Evolutionary conservation across 2,888 invertebrate genomes (phyloP).

Genomic region (Philopedon plagiatum): DNA sequence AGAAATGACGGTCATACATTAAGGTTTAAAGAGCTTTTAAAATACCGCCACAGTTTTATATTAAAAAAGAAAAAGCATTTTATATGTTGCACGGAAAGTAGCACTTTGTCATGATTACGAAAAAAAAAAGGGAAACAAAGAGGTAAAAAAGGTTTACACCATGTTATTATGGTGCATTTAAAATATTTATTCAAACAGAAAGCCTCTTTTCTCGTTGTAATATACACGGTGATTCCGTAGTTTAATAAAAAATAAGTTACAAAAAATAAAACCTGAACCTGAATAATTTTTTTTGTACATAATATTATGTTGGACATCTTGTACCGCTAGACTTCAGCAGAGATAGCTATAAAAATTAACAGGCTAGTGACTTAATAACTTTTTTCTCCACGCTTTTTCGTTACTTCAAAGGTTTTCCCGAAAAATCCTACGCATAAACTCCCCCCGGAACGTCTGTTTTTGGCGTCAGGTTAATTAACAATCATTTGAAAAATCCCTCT

Average conservation of each 20-base stretch:
- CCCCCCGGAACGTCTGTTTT: not conserved
- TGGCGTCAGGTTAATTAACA: not conserved
- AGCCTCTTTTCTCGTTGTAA: no score
- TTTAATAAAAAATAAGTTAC: no score
- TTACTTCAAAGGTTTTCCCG: no score
- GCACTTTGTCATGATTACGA: conserved; percentile 38
- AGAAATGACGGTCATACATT: conserved; percentile 48
- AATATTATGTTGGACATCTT: no score
- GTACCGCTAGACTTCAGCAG: no score
- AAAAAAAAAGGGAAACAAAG: conserved; percentile 9
- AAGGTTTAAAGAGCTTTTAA: conserved; percentile 49
- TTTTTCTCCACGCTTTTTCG: no score
- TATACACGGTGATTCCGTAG: no score
- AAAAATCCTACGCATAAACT: not conserved
- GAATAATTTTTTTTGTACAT: no score
- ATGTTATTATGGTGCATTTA: not conserved
- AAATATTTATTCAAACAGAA: not conserved
- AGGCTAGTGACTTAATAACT: no score
- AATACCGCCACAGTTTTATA: conserved; percentile 46
- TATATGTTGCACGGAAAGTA: conserved; percentile 33
- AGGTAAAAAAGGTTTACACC: not conserved
- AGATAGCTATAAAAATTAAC: no score
- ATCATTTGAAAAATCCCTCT: not conserved
- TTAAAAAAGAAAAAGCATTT: conserved; percentile 41
- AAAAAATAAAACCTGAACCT: no score